Percentiles rank a stretch among this genome's conserved stretches.
phyloP scores from a whole-genome alignment of 2,888 invertebrate genomes.

The Candidula unifasciata region DNA sequence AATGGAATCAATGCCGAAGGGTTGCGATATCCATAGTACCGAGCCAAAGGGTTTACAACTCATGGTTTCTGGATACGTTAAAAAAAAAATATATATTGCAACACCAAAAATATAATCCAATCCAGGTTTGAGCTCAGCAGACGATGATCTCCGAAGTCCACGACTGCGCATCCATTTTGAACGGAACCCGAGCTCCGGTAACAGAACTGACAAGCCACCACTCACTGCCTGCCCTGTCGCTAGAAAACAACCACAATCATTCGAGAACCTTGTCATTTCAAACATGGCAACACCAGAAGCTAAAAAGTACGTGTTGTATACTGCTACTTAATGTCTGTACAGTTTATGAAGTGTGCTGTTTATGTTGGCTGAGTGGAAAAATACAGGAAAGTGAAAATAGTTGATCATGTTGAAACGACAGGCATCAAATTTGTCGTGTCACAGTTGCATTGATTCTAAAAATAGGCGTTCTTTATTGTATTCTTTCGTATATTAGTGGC shows the following conservation, averaged over 20 bases:
- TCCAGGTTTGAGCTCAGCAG: neutral
- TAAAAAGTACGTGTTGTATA: slow-evolving; percentile 22
- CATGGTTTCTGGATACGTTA: no score
- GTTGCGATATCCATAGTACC: no score
- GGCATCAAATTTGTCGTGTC: slow-evolving; percentile 34
- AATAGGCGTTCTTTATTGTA: neutral
- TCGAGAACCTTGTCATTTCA: neutral
- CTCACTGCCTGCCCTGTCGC: neutral
- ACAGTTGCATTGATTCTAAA: slow-evolving; percentile 25
- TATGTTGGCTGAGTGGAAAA: neutral
- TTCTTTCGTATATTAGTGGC: no score
- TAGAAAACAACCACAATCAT: no score
- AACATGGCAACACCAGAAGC: slow-evolving; percentile 45
- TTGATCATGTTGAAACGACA: neutral
- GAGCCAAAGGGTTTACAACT: no score
- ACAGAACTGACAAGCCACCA: slow-evolving; percentile 5
- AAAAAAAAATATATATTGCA: neutral
- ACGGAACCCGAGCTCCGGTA: slow-evolving; percentile 29
- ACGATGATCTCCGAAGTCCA: slow-evolving; percentile 20
- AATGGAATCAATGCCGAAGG: no score
- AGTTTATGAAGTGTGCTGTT: neutral
- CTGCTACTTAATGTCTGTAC: neutral
- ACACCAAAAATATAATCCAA: neutral
- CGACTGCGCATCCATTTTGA: slow-evolving; percentile 44
- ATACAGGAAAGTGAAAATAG: neutral